Conservation (phyloP, 2,888 invertebrate species). For the Adelognathus sp. region DNA sequence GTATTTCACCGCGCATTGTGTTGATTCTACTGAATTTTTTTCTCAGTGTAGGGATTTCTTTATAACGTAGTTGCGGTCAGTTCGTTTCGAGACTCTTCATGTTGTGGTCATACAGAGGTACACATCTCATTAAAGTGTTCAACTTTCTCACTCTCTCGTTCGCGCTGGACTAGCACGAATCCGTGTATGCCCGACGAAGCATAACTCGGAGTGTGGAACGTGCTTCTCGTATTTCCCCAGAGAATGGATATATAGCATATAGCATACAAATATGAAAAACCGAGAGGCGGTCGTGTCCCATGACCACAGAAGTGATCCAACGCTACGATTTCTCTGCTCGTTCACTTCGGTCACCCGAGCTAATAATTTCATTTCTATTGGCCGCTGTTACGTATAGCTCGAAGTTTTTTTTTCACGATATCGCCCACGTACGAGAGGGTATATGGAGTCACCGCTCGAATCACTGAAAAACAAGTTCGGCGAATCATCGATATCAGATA, state of each 20-base stretch:
- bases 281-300: not conserved
- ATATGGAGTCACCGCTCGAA: too few relatives aligned
- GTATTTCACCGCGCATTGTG: too few relatives aligned
- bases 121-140: constrained; percentile 35
- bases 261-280: not conserved
- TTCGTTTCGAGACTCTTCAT: not conserved
- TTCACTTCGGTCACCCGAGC: not conserved
- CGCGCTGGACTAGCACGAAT: not conserved
- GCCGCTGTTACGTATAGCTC: not conserved
- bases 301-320: not conserved
- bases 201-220: constrained; percentile 1
- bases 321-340: not conserved
- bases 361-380: not conserved
- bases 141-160: not conserved
- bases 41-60: not conserved
- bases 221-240: constrained; percentile 44
- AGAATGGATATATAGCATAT: constrained; percentile 16
- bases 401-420: too few relatives aligned
- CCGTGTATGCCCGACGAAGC: not conserved
- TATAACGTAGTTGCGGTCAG: constrained; percentile 8
- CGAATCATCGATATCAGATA: too few relatives aligned
- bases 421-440: too few relatives aligned
- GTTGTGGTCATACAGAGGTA: not conserved
- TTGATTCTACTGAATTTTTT: too few relatives aligned
- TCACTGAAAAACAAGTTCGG: too few relatives aligned